Evolutionary conservation across 2,888 invertebrate species (phyloP).

Genomic region (Melipona bicolor): DNA sequence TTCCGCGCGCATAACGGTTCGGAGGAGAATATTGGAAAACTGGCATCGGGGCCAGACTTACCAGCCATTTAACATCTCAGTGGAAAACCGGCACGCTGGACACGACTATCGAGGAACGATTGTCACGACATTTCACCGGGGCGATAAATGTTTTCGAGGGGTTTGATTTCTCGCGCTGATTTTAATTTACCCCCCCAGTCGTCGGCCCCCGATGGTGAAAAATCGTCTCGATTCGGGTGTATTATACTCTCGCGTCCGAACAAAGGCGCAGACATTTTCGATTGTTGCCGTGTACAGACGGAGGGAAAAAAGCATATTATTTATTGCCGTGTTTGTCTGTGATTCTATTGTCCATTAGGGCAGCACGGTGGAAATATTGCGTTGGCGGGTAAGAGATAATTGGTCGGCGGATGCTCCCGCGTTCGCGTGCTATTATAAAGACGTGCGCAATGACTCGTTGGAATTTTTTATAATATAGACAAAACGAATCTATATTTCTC

Average conservation of each 20-base stretch:
- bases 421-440: not conserved
- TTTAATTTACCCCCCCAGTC: conserved; percentile 46
- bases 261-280: conserved; percentile 37
- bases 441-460: too few relatives aligned
- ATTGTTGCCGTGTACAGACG: conserved; percentile 21
- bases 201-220: conserved; percentile 26
- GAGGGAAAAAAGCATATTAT: not conserved
- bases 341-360: not conserved
- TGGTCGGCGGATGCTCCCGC: not conserved
- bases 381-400: not conserved
- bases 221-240: conserved; percentile 22
- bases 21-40: conserved; percentile 53
- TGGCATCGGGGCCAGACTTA: conserved; percentile 50
- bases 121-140: not conserved
- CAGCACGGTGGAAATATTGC: not conserved
- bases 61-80: conserved; percentile 60
- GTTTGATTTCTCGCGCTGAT: conserved; percentile 6
- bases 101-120: not conserved
- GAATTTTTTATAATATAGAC: too few relatives aligned
- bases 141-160: conserved; percentile 47
- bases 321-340: not conserved
- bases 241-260: conserved; percentile 32
- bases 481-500: too few relatives aligned
- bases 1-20: not conserved
- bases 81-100: conserved; percentile 31